Base-by-base conservation (phyloP, 2,113 vertebrate species). In the Argyrosomus japonicus region DNA sequence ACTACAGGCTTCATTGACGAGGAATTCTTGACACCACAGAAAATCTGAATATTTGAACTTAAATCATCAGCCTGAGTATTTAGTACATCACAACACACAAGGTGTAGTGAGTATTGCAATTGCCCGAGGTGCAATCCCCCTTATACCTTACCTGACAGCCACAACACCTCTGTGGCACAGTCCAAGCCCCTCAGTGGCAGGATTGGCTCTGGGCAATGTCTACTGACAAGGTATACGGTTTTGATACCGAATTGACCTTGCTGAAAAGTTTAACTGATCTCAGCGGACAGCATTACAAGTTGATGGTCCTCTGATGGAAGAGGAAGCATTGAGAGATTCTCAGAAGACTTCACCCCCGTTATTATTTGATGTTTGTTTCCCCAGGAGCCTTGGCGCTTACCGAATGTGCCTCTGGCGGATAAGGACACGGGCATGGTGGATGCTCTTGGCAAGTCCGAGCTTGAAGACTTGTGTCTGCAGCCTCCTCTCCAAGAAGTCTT, bases 401-500 rank as follows among this genome's bases (percentile, higher is more conserved):
- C 97, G 96, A 83, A 98, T 98, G 85, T 98, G 97, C 75, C 97
- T 96, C 94, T 98, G 97, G 63, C 97, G 96, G 94, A 98, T 98
- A 14, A 98, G 96, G 65, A 98, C 97, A 0, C 97, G 95, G 47
- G 97, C 97, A 0, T 98, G 97, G 84, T 98, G 97, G 91, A 98
- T 97, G 80, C 97, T 97, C 88, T 98, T 98, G 75, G 97, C 97
- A 45, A 98, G 90, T 56, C 97, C 97, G 60, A 98, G 95, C 82
- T 98, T 98, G 92, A 98, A 98, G 77, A 98, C 97, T 89, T 98
- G 97, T 0, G 97, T 98, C 93, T 98, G 97, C 77, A 98, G 94
- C 79, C 97, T 96, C 54, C 97, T 94, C 93, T 98, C 97, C 91
- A 98, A 81, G 87, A 98, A 98, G 43, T 98, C 97, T 80, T 98